A percentile compares a stretch with the other conserved stretches of the same genome.
These are phyloP conservation scores for Crenichthys baileyi DNA, from an alignment of 2,797 vertebrate genomes.

Conservation along the genomic window DNA sequence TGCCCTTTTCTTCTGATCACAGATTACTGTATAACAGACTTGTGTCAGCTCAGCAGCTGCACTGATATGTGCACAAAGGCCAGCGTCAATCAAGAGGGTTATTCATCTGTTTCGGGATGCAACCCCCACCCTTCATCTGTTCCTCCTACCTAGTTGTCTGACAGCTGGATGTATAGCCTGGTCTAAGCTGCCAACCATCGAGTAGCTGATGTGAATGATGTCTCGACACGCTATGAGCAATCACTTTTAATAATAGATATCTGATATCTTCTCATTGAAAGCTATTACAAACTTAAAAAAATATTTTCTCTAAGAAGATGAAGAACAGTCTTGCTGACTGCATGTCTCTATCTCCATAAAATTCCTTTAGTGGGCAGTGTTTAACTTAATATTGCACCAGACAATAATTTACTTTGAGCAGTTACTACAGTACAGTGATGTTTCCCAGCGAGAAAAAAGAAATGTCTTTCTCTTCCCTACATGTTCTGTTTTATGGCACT, in stretches of 20 bases:
- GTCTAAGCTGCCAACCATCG: slow-evolving; percentile 44
- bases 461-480: too few species aligned
- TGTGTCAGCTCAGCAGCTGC: slow-evolving; percentile 72
- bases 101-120: slow-evolving; percentile 70
- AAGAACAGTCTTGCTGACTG: background rate
- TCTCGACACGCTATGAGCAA: slow-evolving; percentile 8
- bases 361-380: background rate
- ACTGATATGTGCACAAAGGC: slow-evolving; percentile 73
- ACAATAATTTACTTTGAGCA: background rate
- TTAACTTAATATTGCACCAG: background rate
- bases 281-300: slow-evolving; percentile 6
- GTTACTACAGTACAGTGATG: background rate
- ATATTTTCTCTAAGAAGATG: background rate
- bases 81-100: slow-evolving; percentile 78
- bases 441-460: background rate
- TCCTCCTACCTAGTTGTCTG: slow-evolving; percentile 71
- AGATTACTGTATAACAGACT: slow-evolving; percentile 80
- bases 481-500: background rate
- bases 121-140: slow-evolving; percentile 65
- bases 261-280: slow-evolving; percentile 16
- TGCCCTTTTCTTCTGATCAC: slow-evolving; percentile 84
- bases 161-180: slow-evolving; percentile 61
- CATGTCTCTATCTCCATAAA: background rate
- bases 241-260: slow-evolving; percentile 7
- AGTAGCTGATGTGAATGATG: slow-evolving; percentile 36